Base-by-base conservation (phyloP, 2,888 invertebrate genomes). In the Tenodera sinensis region DNA sequence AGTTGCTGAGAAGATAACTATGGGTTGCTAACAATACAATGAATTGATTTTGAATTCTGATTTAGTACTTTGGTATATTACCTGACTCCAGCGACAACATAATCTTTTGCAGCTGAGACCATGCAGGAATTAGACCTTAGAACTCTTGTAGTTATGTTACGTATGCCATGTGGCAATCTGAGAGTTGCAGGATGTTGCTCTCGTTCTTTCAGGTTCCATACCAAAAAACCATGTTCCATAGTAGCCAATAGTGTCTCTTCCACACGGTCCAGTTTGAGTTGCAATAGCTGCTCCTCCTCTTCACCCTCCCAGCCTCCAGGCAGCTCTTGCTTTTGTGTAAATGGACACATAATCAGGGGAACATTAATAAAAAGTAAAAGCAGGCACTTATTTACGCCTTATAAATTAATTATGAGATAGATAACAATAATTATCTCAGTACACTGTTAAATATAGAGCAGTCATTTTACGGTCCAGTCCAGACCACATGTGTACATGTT, bases 21-120 rank as follows among this genome's bases (percentile, higher is more conserved):
- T 20, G 54, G 4, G 1, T 71, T 71, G 3, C 20, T 71, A 25
- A 71, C 20, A 12, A 12, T 20, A 71, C 0, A 20, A 20, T 71
- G 54, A 20, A 20, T 71, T 15, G 20, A 6, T 15, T 83, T 27
- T 12, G 12, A 42, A 42, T 42, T 42, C 42, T 42, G 28, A 15
- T 54, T 20, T n/a, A 34, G 27, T 47, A 82, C 85, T 54, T 20
- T n/a, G n/a, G 27, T 47, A 82, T 86, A 91, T 88, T 92, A 96
- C 97, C 97, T 96, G 1, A 99, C 98, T 3, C 99, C 99, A 82
- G 99, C 99, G 0, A 99, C 98, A 0, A 98, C 98, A 92, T 98
- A 99, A 92, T 97, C 97, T 91, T 97, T 96, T 90, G 97, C 96
- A 71, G 97, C 97, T 91, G 98, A 98, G 91, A 99, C 95, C 95